Evolutionary conservation across 2,113 vertebrate genomes (phyloP), one percentile per base, ranked within the genome.

Genomic region (Ranitomeya imitator): DNA sequence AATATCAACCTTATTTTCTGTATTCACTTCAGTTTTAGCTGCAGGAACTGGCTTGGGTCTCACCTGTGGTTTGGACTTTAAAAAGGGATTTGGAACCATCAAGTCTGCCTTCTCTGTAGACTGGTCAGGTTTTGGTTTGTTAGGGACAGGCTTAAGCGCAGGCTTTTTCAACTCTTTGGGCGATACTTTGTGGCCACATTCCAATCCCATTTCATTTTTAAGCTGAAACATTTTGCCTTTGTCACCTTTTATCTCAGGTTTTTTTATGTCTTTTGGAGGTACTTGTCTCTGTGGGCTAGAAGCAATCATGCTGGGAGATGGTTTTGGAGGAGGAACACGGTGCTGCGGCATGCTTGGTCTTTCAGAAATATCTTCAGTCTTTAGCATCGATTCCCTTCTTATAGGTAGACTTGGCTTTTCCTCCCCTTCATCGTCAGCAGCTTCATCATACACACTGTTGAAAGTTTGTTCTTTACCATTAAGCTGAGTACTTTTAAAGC

Each of bases 91-190:
- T n/a, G 95, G 96, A 7, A 92, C 8, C 0, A 90, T 7, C 0
- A 92, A 85, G 55, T 99, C 97, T 0, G 92, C 90, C 91, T 96
- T 98, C 86, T 99, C 98, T 89, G 98, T 96, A 0, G 89, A 86
- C 0, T 67, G 90, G n/a, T 99, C 98, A 6, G 95, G 11, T 92
- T 97, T 98, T 1, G 93, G 92, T 26, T 95, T 96, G 89, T 97
- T 98, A 57, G 96, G 93, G n/a, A 98, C 94, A 6, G 97, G 98
- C 59, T 98, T 97, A 55, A 99, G 95, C 89, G 97, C 97, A 80
- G 98, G 97, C 91, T 98, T 99, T 92, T 97, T 99, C 63, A 99
- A 96, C 89, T 99, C 98, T 90, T 98, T 99, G 91, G 95, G 97
- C 0, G 96, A 94, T 16, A 99, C 91, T 89, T 99, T 99, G 92